Conservation (phyloP, 2,888 invertebrate genomes). For the Apodemia mormo region DNA sequence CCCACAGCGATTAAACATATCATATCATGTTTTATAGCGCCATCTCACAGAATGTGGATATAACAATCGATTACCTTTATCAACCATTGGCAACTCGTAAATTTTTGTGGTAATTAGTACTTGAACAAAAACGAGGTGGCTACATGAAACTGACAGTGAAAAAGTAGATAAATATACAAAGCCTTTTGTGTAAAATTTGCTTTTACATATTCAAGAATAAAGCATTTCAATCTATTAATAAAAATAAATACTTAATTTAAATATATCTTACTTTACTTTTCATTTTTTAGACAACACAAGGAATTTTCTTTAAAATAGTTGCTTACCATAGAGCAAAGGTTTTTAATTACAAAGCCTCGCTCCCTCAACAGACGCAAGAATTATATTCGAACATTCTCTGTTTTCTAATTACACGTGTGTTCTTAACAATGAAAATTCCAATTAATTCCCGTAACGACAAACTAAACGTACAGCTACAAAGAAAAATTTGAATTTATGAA, state of each 20-base stretch:
- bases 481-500: conserved; percentile 47
- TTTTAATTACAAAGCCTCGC: conserved; percentile 42
- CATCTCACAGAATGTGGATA: no score
- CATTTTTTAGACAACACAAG: conserved; percentile 9
- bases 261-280: background rate
- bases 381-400: conserved; percentile 53
- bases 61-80: no score
- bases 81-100: no score
- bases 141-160: no score
- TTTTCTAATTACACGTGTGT: conserved; percentile 69
- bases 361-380: conserved; percentile 46
- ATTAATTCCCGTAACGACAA: conserved; percentile 62
- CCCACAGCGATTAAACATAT: no score
- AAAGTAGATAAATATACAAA: no score
- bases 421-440: conserved; percentile 68
- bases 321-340: conserved; percentile 39
- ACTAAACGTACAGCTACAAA: conserved; percentile 62
- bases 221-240: background rate
- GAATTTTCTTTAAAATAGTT: conserved; percentile 25
- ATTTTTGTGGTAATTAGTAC: no score
- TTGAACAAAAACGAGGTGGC: no score
- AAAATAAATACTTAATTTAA: background rate
- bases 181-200: no score
- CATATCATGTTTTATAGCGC: no score
- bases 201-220: no score